phyloP scores from a whole-genome alignment of 2,888 invertebrate genomes.

The Pyralis farinalis region DNA sequence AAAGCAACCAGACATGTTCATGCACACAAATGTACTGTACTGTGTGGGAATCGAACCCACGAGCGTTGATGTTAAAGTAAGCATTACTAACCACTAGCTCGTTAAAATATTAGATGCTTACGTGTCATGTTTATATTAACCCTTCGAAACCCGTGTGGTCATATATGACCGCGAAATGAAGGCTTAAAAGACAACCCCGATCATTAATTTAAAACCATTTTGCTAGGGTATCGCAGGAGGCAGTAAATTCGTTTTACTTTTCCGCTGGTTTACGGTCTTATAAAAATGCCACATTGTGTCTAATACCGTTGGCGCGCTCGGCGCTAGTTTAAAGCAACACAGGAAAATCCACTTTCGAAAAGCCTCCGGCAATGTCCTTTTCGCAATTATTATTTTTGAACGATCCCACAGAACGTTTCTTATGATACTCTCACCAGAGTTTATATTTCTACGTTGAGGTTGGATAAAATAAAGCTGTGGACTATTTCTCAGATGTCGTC shows the following conservation, averaged over 20 bases:
- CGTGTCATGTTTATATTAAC: too few relatives aligned
- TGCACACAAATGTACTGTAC: too few relatives aligned
- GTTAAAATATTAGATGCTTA: too few relatives aligned
- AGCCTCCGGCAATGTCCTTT: slow-evolving; percentile 37
- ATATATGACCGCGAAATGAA: too few relatives aligned
- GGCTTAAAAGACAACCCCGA: background rate
- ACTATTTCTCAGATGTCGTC: slow-evolving; percentile 21
- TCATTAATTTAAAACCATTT: background rate
- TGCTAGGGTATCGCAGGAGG: background rate
- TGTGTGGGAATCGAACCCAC: too few relatives aligned
- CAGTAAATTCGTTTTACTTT: background rate
- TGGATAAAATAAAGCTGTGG: slow-evolving; percentile 24
- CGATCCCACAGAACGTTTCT: slow-evolving; percentile 20
- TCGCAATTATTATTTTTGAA: slow-evolving; percentile 30
- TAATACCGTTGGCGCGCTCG: background rate
- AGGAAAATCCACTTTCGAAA: slow-evolving; percentile 40
- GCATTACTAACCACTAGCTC: too few relatives aligned
- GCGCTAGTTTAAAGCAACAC: slow-evolving; percentile 31
- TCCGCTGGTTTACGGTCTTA: background rate
- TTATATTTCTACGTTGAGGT: slow-evolving; percentile 24
- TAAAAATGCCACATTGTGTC: slow-evolving; percentile 15
- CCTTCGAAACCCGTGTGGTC: too few relatives aligned
- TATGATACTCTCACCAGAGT: slow-evolving; percentile 27
- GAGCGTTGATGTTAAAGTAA: too few relatives aligned
- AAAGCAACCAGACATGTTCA: too few relatives aligned